A percentile compares a stretch with the other conserved stretches of the same genome.
Conservation (phyloP, 2,888 invertebrate species). For the Cataglyphis rosenhaueri region DNA sequence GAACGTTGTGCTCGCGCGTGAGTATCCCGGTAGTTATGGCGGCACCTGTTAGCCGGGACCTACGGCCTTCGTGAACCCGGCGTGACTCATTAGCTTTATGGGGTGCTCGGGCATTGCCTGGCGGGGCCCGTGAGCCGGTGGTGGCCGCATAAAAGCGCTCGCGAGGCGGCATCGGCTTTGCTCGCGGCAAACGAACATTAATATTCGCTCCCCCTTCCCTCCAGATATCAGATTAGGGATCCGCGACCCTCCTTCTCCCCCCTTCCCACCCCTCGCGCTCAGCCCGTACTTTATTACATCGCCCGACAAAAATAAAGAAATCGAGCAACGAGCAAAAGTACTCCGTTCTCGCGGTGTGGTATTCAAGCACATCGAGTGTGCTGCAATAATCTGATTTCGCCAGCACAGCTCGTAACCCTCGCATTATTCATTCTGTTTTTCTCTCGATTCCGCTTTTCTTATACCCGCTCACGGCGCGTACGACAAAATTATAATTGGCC, state of each 20-base stretch:
- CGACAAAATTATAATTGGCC: conserved; percentile 26
- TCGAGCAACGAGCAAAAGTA: conserved; percentile 52
- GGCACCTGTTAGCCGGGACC: conserved; percentile 64
- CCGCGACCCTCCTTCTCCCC: conserved; percentile 27
- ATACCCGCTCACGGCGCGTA: conserved; percentile 8
- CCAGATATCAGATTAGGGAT: conserved; percentile 76
- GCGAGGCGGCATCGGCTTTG: conserved; percentile 67
- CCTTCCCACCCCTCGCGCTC: conserved; percentile 29
- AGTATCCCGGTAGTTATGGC: conserved; percentile 52
- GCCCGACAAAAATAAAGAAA: conserved; percentile 66
- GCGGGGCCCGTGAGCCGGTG: conserved; percentile 67
- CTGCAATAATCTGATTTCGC: conserved; percentile 68
- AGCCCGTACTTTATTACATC: conserved; percentile 67
- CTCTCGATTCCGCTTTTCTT: conserved; percentile 33
- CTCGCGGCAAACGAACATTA: conserved; percentile 75
- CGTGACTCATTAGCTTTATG: conserved; percentile 79
- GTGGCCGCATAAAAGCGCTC: conserved; percentile 71
- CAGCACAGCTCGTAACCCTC: conserved; percentile 39
- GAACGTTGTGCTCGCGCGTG: conserved; percentile 48
- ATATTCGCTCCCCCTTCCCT: conserved; percentile 75
- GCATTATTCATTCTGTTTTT: conserved; percentile 42
- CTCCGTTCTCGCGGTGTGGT: conserved; percentile 31
- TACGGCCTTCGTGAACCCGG: conserved; percentile 59
- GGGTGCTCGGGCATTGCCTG: conserved; percentile 73
- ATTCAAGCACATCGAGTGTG: conserved; percentile 39